Evolutionary conservation across 1,140 invertebrate genomes (phyloP), one percentile per base, ranked within the genome.

Genomic region (Ceratina australensis): DNA sequence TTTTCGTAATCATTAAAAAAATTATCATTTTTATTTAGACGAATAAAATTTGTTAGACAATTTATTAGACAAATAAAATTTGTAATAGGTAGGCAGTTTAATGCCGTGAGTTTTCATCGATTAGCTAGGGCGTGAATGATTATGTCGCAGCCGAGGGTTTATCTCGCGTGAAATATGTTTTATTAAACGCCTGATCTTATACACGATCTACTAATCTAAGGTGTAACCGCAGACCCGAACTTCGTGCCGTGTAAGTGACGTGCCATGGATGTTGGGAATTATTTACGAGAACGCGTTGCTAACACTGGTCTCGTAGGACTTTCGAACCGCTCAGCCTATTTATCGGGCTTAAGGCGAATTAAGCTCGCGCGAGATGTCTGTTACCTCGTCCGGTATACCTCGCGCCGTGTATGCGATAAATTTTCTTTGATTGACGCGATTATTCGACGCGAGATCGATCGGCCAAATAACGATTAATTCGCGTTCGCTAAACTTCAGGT

Each of bases 311-410:
- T 52, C 65, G 54, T 24, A 28, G 67, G 72, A 83, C 57, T 50
- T 69, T 80, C 59, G 56, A 68, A 74, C 54, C 54, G 72, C 57
- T 80, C 42, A n/a, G 7, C 69, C 64, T 65, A 86, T 85, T 85
- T 82, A 85, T 86, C 69, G 77, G 15, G 61, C 72, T 86, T 84
- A 81, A 72, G 79, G 79, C 74, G 57, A 81, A 83, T 83, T 52
- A 77, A 77, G 78, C 60, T 72, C n/a, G 52, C 52, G 7, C 15
- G 18, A 7, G 33, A 13, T 60, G 49, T 54, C 57, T 60, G 49
- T 54, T 52, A 33, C 73, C 71, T 60, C 67, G 63, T 54, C 33
- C 33, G 5, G 33, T 47, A 28, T 54, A 22, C 15, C 59, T 47
- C 33, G 13, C n/a, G n/a, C 13, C 60, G 42, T n/a, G 49, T n/a